Base-by-base conservation (phyloP, 2,888 invertebrate genomes). In the Malthinus seriepunctatus region DNA sequence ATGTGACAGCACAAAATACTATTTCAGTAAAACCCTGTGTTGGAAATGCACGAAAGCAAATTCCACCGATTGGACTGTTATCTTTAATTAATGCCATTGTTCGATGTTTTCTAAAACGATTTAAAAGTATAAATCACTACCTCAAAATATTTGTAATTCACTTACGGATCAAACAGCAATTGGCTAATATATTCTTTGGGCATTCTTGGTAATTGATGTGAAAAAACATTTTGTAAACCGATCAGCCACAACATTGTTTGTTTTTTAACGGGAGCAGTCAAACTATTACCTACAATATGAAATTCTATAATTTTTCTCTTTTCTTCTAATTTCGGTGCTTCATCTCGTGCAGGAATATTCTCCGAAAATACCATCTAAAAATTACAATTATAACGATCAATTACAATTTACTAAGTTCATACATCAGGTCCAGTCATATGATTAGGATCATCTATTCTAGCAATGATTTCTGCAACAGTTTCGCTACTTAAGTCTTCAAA, bases 21-120 rank as follows among this genome's bases (percentile, higher is more conserved):
- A 99, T 97, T 80, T 99, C 98, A 1, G 96, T 95, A 80, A 99
- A 99, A 2, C 97, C 97, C 80, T 89, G 97, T 1, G 91, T 88
- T 9, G 91, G 87, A 77, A 98, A 99, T 72, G 94, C 93, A 32
- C 98, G 86, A 75, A 98, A 99, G 74, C 97, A 98, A 67, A 99
- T 97, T 0, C 98, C 98, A 1, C 98, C 99, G 58, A 99, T 97
- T 0, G 97, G 96, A 65, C 91, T 84, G 56, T 90, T 89, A 71
- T 94, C 91, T 76, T 97, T 97, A 34, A 97, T 89, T 3, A 97
- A 78, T 0, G 94, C 94, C 57, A 97, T 76, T 0, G 95, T 96
- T 75, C 93, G 92, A 80, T 97, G 97, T 79, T 97, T 97, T 8
- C 92, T 92, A 77, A n/a, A 81, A 5, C 37, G 32, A 34, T 34